These are phyloP conservation scores for Yponomeuta evonymella DNA, from an alignment of 2,888 invertebrate species.

Conservation along the genomic window DNA sequence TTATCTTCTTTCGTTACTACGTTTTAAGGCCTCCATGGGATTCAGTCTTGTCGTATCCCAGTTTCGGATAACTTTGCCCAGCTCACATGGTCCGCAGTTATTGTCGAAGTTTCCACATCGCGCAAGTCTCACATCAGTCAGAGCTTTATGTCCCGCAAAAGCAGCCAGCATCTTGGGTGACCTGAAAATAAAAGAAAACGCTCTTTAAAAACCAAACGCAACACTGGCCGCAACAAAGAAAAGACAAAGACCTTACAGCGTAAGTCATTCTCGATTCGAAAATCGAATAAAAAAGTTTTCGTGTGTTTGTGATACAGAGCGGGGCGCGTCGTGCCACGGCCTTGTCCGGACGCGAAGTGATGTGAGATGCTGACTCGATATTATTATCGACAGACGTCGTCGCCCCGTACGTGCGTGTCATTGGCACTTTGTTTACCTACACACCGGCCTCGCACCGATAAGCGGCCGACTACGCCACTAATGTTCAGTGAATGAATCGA, in stretches of 20 bases:
- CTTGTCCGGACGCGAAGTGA: slow-evolving; percentile 63
- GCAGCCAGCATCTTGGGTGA: slow-evolving; percentile 56
- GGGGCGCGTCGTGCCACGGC: slow-evolving; percentile 39
- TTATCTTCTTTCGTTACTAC: slow-evolving; percentile 55
- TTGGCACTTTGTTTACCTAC: slow-evolving; percentile 65
- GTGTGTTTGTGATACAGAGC: slow-evolving; percentile 22
- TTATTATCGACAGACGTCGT: slow-evolving; percentile 56
- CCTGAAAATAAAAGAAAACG: slow-evolving; percentile 46
- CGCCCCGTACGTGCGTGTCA: slow-evolving; percentile 55
- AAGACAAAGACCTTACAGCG: slow-evolving; percentile 14
- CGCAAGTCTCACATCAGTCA: slow-evolving; percentile 24
- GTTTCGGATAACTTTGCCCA: slow-evolving; percentile 23
- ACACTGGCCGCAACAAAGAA: slow-evolving; percentile 14
- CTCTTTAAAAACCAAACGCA: slow-evolving; percentile 19
- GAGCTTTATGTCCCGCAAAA: slow-evolving; percentile 35
- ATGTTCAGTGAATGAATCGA: slow-evolving; percentile 6
- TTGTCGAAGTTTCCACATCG: neutral
- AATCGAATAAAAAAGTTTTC: slow-evolving; percentile 12
- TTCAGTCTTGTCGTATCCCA: slow-evolving; percentile 49
- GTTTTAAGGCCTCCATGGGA: slow-evolving; percentile 51
- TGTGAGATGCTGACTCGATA: slow-evolving; percentile 49
- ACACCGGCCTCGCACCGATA: slow-evolving; percentile 44
- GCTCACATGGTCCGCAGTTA: slow-evolving; percentile 35
- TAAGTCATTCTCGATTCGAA: slow-evolving; percentile 12
- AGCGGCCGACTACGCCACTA: slow-evolving; percentile 4